Percentiles rank a stretch among this genome's conserved stretches.
phyloP scores from a whole-genome alignment of 2,888 invertebrate species.

The Tuberolachnus salignus region DNA sequence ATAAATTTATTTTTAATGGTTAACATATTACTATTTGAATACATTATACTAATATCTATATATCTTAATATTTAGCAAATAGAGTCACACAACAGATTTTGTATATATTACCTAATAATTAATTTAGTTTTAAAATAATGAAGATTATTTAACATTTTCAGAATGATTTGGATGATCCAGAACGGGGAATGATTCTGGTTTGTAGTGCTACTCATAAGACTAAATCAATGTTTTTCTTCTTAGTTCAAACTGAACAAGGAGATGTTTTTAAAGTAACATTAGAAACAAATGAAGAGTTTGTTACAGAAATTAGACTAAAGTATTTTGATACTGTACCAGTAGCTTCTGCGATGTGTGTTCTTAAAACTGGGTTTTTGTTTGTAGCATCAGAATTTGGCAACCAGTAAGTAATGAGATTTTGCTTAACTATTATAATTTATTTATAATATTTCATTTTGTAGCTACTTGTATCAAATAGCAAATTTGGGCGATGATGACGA shows the following conservation, averaged over 20 bases:
- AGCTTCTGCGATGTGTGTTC: conserved; percentile 93
- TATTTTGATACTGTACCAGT: conserved; percentile 99
- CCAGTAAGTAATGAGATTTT: conserved; percentile 78
- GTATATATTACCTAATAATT: no score
- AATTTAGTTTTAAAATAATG: not conserved
- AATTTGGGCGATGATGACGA: conserved; percentile 98
- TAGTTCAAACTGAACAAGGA: conserved; percentile 98
- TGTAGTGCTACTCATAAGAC: conserved; percentile 99
- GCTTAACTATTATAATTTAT: not conserved
- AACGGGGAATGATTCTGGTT: conserved; percentile 98
- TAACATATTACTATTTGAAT: no score
- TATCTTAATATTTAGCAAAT: no score
- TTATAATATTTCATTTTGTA: conserved; percentile 64
- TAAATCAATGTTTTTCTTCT: conserved; percentile 98
- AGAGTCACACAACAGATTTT: no score
- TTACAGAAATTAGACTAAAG: conserved; percentile 97
- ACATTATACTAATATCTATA: no score
- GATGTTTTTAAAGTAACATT: conserved; percentile 96
- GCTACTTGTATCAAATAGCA: conserved; percentile 98
- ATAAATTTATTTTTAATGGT: no score
- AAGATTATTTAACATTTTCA: conserved; percentile 61
- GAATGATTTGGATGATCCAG: conserved; percentile 98
- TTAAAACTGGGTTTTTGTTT: conserved; percentile 98
- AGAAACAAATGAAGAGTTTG: conserved; percentile 97
- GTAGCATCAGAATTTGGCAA: conserved; percentile 99